phyloP scores from a whole-genome alignment of 2,888 invertebrate genomes.

The Drosophila atripex region DNA sequence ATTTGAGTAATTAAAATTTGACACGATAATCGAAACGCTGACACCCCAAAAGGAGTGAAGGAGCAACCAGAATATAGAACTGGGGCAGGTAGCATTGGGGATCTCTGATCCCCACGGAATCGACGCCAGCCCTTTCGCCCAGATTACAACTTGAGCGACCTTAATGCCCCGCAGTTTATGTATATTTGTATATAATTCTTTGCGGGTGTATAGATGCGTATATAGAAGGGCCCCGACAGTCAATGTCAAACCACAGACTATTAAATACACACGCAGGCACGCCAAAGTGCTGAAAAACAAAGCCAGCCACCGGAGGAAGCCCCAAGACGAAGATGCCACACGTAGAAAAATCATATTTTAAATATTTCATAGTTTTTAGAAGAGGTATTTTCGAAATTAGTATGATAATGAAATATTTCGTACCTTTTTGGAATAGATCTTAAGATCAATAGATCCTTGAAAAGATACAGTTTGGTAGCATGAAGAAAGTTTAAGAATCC shows the following conservation, averaged over 20 bases:
- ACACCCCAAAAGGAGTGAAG: neutral
- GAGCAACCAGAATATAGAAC: neutral
- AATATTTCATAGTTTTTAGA: neutral
- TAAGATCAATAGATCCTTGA: too few relatives aligned
- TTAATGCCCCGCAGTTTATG: conserved; percentile 58
- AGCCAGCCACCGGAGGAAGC: conserved; percentile 46
- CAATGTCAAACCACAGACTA: conserved; percentile 78
- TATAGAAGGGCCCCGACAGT: conserved; percentile 57
- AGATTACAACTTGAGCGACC: conserved; percentile 62
- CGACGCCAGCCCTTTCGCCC: conserved; percentile 46
- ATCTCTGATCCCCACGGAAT: conserved; percentile 27
- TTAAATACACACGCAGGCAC: conserved; percentile 79
- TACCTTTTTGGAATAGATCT: too few relatives aligned
- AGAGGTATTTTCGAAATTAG: neutral
- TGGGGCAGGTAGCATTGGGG: conserved; percentile 12
- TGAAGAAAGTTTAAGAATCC: too few relatives aligned
- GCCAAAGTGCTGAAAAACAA: conserved; percentile 78
- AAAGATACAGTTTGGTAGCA: too few relatives aligned
- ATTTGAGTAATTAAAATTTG: conserved; percentile 78
- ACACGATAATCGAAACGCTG: conserved; percentile 74
- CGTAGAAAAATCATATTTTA: conserved; percentile 1
- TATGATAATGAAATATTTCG: too few relatives aligned
- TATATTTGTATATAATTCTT: conserved; percentile 35
- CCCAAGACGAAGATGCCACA: conserved; percentile 30
- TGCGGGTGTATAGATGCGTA: conserved; percentile 23